Percentiles rank a stretch among this genome's conserved stretches.
These are phyloP conservation scores for Hafferia zeledoni DNA, from an alignment of 2,797 vertebrate genomes.

Conservation along the genomic window DNA sequence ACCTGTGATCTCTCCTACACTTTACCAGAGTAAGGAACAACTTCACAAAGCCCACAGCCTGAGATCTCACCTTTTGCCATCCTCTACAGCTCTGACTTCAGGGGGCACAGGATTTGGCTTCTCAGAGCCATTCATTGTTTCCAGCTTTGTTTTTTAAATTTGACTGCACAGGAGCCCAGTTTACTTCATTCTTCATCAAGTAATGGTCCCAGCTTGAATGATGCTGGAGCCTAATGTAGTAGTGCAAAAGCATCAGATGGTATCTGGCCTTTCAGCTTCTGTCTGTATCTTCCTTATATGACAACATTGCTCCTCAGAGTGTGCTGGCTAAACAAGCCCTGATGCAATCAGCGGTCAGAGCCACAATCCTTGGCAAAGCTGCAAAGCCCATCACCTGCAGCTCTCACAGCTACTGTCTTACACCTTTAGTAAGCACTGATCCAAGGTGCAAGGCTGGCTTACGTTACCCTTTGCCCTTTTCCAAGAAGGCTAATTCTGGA, in stretches of 20 bases:
- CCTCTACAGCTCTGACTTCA: neutral
- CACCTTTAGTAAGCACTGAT: neutral
- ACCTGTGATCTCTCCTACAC: neutral
- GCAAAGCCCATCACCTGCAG: neutral
- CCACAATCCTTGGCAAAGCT: neutral
- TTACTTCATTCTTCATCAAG: neutral
- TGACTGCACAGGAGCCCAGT: neutral
- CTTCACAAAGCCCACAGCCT: neutral
- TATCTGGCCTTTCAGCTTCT: neutral
- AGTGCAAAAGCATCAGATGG: neutral
- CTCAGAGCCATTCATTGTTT: neutral
- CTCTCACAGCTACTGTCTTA: neutral
- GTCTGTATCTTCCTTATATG: neutral
- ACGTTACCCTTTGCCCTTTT: neutral
- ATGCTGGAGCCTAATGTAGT: neutral
- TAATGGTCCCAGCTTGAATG: neutral
- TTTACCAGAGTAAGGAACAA: neutral
- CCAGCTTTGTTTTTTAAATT: neutral
- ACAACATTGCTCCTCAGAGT: neutral
- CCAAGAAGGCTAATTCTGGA: neutral
- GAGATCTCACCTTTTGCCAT: neutral
- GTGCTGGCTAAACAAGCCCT: neutral
- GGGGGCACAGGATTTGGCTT: neutral
- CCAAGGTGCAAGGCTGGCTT: neutral
- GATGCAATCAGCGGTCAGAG: neutral